phyloP scores from a whole-genome alignment of 2,888 invertebrate genomes.

The Tethea ocularis region DNA sequence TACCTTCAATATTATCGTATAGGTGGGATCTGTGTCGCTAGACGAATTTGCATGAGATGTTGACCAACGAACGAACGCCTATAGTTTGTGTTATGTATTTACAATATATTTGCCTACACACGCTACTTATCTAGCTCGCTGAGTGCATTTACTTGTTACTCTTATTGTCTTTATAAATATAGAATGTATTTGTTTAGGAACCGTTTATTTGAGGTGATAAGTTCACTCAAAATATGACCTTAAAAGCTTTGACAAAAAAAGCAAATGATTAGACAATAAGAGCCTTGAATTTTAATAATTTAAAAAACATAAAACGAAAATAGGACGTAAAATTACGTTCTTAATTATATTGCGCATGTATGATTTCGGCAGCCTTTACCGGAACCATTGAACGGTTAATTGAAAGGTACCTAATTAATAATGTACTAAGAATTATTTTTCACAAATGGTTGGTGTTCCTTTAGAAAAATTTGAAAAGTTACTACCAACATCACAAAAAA shows the following conservation, averaged over 20 bases:
- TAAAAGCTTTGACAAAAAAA: background rate
- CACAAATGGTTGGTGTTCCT: too few relatives aligned
- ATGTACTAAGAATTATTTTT: too few relatives aligned
- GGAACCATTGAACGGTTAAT: too few relatives aligned
- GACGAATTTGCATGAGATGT: slow-evolving; percentile 58
- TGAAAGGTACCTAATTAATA: too few relatives aligned
- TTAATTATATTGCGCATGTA: too few relatives aligned
- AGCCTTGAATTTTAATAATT: too few relatives aligned
- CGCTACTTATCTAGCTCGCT: slow-evolving; percentile 21
- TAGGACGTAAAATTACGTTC: too few relatives aligned
- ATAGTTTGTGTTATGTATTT: slow-evolving; percentile 39
- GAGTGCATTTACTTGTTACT: slow-evolving; percentile 35
- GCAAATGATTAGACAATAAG: background rate
- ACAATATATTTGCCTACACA: slow-evolving; percentile 44
- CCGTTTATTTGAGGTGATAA: background rate
- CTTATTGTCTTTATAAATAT: slow-evolving; percentile 13
- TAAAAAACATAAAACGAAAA: too few relatives aligned
- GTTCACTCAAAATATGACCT: background rate
- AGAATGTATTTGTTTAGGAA: background rate
- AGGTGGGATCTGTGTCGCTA: slow-evolving; percentile 66
- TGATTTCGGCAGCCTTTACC: too few relatives aligned
- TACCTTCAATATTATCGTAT: slow-evolving; percentile 69
- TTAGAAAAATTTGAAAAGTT: background rate
- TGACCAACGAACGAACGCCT: slow-evolving; percentile 57
- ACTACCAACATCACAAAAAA: slow-evolving; percentile 23